Evolutionary conservation across 2,797 vertebrate species (phyloP).

Genomic region (Brachymystax lenok): DNA sequence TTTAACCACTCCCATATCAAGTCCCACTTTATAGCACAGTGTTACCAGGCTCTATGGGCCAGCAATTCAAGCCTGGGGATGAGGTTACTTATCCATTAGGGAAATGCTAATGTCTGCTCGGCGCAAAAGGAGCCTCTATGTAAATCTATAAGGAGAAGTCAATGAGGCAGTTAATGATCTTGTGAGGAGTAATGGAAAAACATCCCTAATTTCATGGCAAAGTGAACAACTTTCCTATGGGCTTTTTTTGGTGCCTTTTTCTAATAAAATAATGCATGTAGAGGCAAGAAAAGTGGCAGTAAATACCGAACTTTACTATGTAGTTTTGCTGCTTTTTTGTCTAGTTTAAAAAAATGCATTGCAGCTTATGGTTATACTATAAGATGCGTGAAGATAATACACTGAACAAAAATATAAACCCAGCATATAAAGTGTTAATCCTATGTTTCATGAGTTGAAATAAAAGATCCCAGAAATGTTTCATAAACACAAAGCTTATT

Average conservation of each 20-base stretch:
- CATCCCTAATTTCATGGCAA: conserved; percentile 67
- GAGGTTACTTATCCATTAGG: conserved; percentile 35
- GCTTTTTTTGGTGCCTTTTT: conserved; percentile 29
- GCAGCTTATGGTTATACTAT: neutral
- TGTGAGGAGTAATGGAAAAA: conserved; percentile 57
- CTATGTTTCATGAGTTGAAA: no score
- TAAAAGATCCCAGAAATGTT: no score
- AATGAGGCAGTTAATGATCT: conserved; percentile 69
- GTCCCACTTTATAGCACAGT: conserved; percentile 4
- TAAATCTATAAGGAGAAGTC: conserved; percentile 58
- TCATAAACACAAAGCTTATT: no score
- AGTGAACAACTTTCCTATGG: conserved; percentile 57
- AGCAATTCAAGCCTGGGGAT: conserved; percentile 8
- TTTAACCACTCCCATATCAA: no score
- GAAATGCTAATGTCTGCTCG: conserved; percentile 50
- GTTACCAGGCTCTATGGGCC: neutral
- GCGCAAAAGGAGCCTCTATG: conserved; percentile 47
- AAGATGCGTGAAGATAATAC: neutral
- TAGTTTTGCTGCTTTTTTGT: neutral
- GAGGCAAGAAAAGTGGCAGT: neutral
- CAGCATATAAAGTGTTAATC: no score
- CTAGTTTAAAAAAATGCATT: neutral
- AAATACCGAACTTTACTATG: neutral
- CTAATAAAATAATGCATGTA: neutral
- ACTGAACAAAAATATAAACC: no score